Evolutionary conservation across 1,140 invertebrate genomes (phyloP).

Genomic region (Micrasema longulum): DNA sequence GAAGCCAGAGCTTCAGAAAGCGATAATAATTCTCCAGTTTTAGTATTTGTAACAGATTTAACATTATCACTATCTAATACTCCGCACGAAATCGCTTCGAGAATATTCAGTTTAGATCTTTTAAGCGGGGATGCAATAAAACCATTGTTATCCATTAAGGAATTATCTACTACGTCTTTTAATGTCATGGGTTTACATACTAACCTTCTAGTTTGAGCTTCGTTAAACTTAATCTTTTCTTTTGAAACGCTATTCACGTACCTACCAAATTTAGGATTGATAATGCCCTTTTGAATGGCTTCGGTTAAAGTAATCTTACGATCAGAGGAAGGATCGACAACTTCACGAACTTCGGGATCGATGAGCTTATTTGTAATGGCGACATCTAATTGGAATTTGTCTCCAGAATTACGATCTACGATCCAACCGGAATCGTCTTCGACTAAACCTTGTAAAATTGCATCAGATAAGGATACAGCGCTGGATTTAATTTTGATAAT

Average conservation of each 20-base stretch:
- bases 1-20: constrained; percentile 84
- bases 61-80: constrained; percentile 85
- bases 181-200: constrained; percentile 91
- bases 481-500: constrained; percentile 80
- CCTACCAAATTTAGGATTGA: constrained; percentile 83
- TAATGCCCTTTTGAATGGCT: constrained; percentile 80
- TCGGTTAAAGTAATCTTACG: constrained; percentile 84
- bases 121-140: constrained; percentile 85
- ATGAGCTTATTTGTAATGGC: constrained; percentile 83
- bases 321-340: constrained; percentile 83
- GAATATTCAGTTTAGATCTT: constrained; percentile 79
- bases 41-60: constrained; percentile 87
- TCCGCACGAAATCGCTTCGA: constrained; percentile 87
- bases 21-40: constrained; percentile 82
- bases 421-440: constrained; percentile 80
- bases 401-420: constrained; percentile 84
- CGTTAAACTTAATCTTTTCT: constrained; percentile 81
- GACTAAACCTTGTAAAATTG: constrained; percentile 83
- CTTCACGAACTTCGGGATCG: constrained; percentile 80
- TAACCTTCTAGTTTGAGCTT: constrained; percentile 82
- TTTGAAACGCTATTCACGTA: constrained; percentile 80
- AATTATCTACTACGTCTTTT: constrained; percentile 86
- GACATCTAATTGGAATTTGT: constrained; percentile 82
- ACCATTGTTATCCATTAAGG: constrained; percentile 82
- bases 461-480: constrained; percentile 83